Evolutionary conservation across 2,113 vertebrate species (phyloP), one percentile per base, ranked within the genome.

Genomic region (Potamarius usumacintae): DNA sequence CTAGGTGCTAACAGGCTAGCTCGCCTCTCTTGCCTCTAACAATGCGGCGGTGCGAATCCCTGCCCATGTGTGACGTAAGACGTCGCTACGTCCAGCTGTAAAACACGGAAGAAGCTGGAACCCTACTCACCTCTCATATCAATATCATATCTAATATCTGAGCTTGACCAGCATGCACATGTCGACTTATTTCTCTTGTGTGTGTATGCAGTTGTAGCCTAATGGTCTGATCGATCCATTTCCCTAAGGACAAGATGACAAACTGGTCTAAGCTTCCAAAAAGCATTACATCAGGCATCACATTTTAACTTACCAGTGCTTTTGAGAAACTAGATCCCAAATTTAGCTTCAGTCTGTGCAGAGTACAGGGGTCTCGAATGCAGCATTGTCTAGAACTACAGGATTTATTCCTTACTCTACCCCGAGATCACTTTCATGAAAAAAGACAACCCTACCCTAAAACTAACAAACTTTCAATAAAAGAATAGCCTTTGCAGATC

Each of bases 1-100:
- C 52, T 88, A 83, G 82, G 90, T 92, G 89, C 92, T 93, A 89
- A 55, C 86, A 85, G 65, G 92, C 88, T 92, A 87, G 85, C 88
- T 90, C 89, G 91, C 92, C 89, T 93, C 92, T 94, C 93, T 92
- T 93, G 91, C 93, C 92, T 94, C 93, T 86, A 95, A 95, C 95
- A 96, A 96, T 95, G 94, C 95, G 93, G 94, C 89, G 93, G 91
- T 89, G 86, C 48, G 91, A 87, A 82, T 85, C 88, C 88, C 88
- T 87, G 85, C 63, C 90, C 83, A 78, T 78, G 83, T 86, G 76
- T 86, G 77, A 88, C 91, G 91, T 74, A 86, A 27, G 7, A 60
- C 94, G 94, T 94, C 90, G 92, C 7, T 55, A 34, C 94, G 94
- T 83, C 89, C 78, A 69, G 11, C 48, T 14, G 34, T 55, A 69